These are phyloP conservation scores for Peribatodes rhomboidaria DNA, from an alignment of 2,888 invertebrate species.

Conservation along the genomic window DNA sequence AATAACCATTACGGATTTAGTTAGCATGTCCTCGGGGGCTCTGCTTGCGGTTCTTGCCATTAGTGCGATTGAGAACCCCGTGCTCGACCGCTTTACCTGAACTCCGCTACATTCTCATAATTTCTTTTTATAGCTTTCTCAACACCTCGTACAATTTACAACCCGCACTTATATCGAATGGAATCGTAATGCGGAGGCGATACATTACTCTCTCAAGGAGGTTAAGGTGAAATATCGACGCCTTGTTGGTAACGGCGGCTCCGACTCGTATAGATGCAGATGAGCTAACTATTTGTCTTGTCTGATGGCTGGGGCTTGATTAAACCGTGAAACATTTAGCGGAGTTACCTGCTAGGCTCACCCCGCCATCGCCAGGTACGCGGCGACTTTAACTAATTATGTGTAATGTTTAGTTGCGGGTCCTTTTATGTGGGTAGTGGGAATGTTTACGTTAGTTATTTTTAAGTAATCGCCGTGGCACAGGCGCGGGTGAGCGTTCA, in stretches of 20 bases:
- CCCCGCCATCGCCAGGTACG: conserved; percentile 21
- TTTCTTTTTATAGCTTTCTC: conserved; percentile 48
- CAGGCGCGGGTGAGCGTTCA: conserved; percentile 65
- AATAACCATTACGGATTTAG: conserved; percentile 82
- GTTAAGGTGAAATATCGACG: conserved; percentile 76
- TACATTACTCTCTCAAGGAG: conserved; percentile 56
- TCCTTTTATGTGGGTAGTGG: conserved; percentile 33
- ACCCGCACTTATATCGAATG: conserved; percentile 39
- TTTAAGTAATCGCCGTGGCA: conserved; percentile 60
- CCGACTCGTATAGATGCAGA: conserved; percentile 85
- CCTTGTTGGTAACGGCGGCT: conserved; percentile 72
- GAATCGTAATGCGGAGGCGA: conserved; percentile 49
- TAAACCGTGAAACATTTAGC: conserved; percentile 85
- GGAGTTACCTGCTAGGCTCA: conserved; percentile 68
- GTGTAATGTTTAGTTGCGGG: conserved; percentile 37
- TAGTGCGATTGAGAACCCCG: conserved; percentile 78
- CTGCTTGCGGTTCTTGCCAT: conserved; percentile 82
- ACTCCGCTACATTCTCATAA: conserved; percentile 50
- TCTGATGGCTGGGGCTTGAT: conserved; percentile 83
- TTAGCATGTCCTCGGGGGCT: conserved; percentile 75
- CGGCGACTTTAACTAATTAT: conserved; percentile 42
- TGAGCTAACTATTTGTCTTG: conserved; percentile 86
- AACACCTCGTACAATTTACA: conserved; percentile 40
- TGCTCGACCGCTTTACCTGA: conserved; percentile 53
- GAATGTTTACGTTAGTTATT: conserved; percentile 53